phyloP scores from a whole-genome alignment of 2,113 vertebrate genomes.

The Coracopsis vasa region DNA sequence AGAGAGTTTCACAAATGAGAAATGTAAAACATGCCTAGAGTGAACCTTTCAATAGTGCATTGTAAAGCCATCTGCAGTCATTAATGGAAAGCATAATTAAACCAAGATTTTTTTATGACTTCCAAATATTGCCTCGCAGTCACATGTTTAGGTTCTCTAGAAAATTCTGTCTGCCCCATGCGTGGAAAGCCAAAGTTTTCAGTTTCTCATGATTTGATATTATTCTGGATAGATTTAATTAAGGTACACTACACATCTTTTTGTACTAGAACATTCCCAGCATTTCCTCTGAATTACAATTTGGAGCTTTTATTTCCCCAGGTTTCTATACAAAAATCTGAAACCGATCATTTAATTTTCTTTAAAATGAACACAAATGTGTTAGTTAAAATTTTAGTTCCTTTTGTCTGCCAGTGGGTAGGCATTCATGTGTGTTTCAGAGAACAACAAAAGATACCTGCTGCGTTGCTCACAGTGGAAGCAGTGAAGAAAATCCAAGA shows the following conservation, averaged over 20 bases:
- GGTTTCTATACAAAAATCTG: background rate
- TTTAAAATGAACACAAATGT: slow-evolving; percentile 1
- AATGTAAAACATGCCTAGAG: background rate
- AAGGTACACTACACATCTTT: background rate
- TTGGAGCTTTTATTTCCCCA: background rate
- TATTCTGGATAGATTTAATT: background rate
- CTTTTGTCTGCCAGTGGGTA: background rate
- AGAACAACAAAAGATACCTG: background rate
- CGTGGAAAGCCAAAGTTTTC: background rate
- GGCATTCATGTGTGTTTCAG: slow-evolving; percentile 1
- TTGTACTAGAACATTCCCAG: background rate
- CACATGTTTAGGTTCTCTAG: background rate
- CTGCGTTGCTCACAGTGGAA: background rate
- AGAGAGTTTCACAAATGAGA: background rate
- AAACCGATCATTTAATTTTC: background rate
- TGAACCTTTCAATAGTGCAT: background rate
- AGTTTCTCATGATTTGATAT: background rate
- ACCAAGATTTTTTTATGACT: background rate
- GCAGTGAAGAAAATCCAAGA: background rate
- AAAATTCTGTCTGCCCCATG: background rate
- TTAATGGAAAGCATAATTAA: background rate
- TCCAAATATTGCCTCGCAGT: background rate
- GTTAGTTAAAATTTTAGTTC: background rate
- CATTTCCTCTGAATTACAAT: background rate
- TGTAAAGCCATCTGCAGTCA: background rate